Evolutionary conservation across 2,797 vertebrate species (phyloP).

Genomic region (Tolypeutes matacus): DNA sequence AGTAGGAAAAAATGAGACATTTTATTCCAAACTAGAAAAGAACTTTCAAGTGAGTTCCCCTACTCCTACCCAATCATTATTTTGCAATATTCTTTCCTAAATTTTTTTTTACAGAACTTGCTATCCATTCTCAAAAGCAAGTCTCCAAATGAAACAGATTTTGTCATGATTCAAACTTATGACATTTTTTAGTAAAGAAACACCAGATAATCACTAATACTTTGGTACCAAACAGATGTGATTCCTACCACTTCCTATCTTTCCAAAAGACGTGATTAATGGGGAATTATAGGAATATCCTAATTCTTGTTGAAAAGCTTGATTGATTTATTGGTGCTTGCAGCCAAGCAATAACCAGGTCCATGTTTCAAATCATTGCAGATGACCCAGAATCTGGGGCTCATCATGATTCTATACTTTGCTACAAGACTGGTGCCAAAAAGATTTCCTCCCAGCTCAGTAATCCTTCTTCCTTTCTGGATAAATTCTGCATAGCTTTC

Average conservation of each 20-base stretch:
- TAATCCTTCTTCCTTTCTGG: conserved; percentile 78
- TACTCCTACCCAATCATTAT: conserved; percentile 32
- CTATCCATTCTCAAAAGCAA: conserved; percentile 75
- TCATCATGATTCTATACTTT: conserved; percentile 73
- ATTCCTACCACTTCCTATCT: conserved; percentile 83
- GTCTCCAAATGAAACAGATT: conserved; percentile 76
- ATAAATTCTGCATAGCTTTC: conserved; percentile 74
- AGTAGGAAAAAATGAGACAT: neutral
- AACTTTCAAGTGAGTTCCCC: conserved; percentile 30
- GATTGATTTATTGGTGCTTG: conserved; percentile 81
- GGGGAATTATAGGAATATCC: conserved; percentile 81
- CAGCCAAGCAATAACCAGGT: conserved; percentile 82
- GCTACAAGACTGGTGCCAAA: conserved; percentile 70
- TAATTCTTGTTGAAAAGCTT: conserved; percentile 84
- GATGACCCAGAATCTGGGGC: conserved; percentile 79
- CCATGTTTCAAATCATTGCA: conserved; percentile 76
- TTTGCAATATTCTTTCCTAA: conserved; percentile 38
- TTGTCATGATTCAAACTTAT: conserved; percentile 82
- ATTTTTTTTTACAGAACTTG: conserved; percentile 31
- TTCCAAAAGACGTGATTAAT: conserved; percentile 84
- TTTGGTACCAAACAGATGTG: conserved; percentile 80
- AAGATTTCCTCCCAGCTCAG: conserved; percentile 72
- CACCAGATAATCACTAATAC: conserved; percentile 76
- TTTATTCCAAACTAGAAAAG: conserved; percentile 61
- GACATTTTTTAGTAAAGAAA: conserved; percentile 79